phyloP scores from a whole-genome alignment of 92 coral and sea anemone genomes.

The Hydrozoanthus gracilis region DNA sequence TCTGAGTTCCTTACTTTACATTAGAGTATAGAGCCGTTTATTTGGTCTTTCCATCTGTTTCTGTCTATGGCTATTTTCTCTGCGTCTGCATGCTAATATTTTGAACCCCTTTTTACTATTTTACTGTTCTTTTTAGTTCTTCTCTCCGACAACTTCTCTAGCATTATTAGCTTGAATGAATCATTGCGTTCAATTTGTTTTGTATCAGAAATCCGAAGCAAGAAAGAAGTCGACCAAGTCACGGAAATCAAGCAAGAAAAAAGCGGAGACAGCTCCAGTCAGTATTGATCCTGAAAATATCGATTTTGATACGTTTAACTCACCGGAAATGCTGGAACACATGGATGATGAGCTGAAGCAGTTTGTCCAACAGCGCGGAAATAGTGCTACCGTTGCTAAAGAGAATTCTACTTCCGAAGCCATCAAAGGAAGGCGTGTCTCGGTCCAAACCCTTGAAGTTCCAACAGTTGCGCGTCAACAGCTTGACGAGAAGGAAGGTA shows the following conservation, averaged over 20 bases:
- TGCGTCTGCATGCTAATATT: too few species aligned
- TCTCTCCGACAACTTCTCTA: too few species aligned
- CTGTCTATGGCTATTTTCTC: too few species aligned
- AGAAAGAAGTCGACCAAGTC: constrained; percentile 63
- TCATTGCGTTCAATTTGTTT: too few species aligned
- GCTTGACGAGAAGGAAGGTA: constrained; percentile 65
- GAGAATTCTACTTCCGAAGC: background rate
- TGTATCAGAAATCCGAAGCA: constrained; percentile 49
- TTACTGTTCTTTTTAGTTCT: too few species aligned
- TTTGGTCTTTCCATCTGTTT: too few species aligned
- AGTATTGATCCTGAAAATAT: constrained; percentile 79
- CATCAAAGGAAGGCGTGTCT: constrained; percentile 21
- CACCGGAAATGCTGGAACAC: constrained; percentile 85
- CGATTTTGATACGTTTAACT: constrained; percentile 79
- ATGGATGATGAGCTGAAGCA: constrained; percentile 89
- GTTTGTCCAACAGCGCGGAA: constrained; percentile 71
- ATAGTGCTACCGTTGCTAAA: constrained; percentile 20
- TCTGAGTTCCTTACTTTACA: too few species aligned
- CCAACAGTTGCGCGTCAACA: constrained; percentile 62
- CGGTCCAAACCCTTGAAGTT: constrained; percentile 54
- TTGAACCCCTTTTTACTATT: too few species aligned
- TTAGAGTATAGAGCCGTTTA: too few species aligned
- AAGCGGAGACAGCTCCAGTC: constrained; percentile 39
- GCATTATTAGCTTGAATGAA: background rate
- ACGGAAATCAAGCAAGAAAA: constrained; percentile 65